phyloP scores from a whole-genome alignment of 2,888 invertebrate species.

The Lottia scabra region DNA sequence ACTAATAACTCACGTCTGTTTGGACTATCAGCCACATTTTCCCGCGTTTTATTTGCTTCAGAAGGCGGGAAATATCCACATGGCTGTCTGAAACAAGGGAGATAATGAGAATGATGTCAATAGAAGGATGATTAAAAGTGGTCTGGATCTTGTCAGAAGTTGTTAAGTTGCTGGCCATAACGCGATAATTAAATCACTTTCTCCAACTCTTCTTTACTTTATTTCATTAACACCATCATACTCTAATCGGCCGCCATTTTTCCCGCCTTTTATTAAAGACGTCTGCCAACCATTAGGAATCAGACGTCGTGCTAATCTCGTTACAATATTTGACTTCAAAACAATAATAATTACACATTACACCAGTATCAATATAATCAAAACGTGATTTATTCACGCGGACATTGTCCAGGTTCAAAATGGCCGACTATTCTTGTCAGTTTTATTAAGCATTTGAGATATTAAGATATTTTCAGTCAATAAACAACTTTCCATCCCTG shows the following conservation, averaged over 20 bases:
- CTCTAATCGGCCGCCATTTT: background rate
- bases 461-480: too few relatives aligned
- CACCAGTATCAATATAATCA: background rate
- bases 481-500: too few relatives aligned
- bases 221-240: background rate
- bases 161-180: slow-evolving; percentile 1
- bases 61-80: slow-evolving; percentile 7
- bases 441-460: too few relatives aligned
- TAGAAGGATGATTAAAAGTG: background rate
- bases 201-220: background rate
- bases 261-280: background rate
- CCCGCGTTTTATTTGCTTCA: slow-evolving; percentile 3
- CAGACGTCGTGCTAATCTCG: slow-evolving; percentile 1
- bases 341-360: background rate
- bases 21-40: slow-evolving; percentile 1
- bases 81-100: slow-evolving; percentile 4
- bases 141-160: background rate
- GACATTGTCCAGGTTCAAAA: too few relatives aligned
- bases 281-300: slow-evolving; percentile 2
- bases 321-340: slow-evolving; percentile 3
- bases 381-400: background rate
- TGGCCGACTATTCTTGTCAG: too few relatives aligned
- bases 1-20: slow-evolving; percentile 6
- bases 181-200: background rate
- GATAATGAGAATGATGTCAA: background rate